Evolutionary conservation across 2,888 invertebrate species (phyloP).

Genomic region (Synanthedon andrenaeformis): DNA sequence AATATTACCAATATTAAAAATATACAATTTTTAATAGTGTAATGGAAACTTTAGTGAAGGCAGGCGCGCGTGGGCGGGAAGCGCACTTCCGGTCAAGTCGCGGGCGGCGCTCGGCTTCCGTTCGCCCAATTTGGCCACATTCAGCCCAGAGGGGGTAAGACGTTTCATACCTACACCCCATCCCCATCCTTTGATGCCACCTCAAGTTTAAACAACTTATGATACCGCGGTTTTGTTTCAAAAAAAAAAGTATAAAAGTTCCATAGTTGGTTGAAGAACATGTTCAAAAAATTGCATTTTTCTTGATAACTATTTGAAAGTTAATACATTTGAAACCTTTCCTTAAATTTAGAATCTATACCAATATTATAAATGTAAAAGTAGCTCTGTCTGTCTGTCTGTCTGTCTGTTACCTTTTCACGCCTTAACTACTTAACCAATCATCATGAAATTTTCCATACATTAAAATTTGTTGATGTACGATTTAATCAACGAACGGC

Average conservation of each 20-base stretch:
- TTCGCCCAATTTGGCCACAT: constrained; percentile 66
- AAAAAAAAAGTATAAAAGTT: neutral
- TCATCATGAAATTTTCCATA: too few relatives aligned
- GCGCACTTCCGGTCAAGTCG: constrained; percentile 65
- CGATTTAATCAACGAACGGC: too few relatives aligned
- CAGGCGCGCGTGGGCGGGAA: constrained; percentile 42
- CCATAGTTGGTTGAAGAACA: neutral
- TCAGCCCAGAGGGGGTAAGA: constrained; percentile 47
- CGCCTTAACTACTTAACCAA: too few relatives aligned
- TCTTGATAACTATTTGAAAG: too few relatives aligned
- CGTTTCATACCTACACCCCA: constrained; percentile 36
- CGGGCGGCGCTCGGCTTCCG: constrained; percentile 62
- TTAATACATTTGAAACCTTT: too few relatives aligned
- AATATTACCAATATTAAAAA: too few relatives aligned
- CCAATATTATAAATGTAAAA: too few relatives aligned
- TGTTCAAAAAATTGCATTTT: too few relatives aligned
- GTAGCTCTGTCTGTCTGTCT: too few relatives aligned
- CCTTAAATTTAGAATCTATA: too few relatives aligned
- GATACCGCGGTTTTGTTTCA: neutral
- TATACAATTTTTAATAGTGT: neutral
- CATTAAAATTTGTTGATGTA: too few relatives aligned
- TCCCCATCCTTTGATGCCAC: constrained; percentile 2
- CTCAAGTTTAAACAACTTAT: neutral
- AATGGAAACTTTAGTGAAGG: constrained; percentile 39
- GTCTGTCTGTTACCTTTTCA: too few relatives aligned